phyloP scores from a whole-genome alignment of 2,113 vertebrate species.

The Argyrosomus japonicus region DNA sequence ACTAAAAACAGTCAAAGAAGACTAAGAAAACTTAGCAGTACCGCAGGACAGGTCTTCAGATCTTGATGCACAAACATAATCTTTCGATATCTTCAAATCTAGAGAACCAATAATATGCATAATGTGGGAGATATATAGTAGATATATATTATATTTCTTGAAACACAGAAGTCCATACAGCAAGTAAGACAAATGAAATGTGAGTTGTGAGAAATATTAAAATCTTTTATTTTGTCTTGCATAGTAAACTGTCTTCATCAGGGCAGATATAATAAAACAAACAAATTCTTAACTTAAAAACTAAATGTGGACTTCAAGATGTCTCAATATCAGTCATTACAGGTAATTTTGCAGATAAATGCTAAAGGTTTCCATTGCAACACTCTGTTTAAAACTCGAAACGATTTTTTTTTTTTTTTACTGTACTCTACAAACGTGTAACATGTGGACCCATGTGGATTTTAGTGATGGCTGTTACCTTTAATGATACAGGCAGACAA shows the following conservation, averaged over 20 bases:
- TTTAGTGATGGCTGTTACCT: slow-evolving; percentile 50
- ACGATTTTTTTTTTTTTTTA: slow-evolving; percentile 51
- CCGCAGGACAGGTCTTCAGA: not conserved
- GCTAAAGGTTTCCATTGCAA: not conserved
- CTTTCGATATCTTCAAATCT: too few species aligned
- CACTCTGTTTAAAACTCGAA: slow-evolving; percentile 39
- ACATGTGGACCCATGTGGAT: slow-evolving; percentile 15
- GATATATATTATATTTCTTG: not conserved
- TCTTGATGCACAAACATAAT: not conserved
- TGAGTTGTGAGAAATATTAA: too few species aligned
- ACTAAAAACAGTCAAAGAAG: not conserved
- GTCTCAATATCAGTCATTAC: not conserved
- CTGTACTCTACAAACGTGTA: slow-evolving; percentile 27
- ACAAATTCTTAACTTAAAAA: too few species aligned
- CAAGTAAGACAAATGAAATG: too few species aligned
- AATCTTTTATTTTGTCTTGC: too few species aligned
- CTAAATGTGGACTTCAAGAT: too few species aligned
- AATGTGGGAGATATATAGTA: too few species aligned
- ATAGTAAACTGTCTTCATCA: too few species aligned
- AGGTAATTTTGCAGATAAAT: not conserved
- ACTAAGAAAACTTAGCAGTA: not conserved
- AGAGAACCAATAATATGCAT: too few species aligned
- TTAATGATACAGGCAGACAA: slow-evolving; percentile 65
- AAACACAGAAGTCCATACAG: not conserved
- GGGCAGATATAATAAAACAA: too few species aligned